Evolutionary conservation across 1,140 invertebrate genomes (phyloP), one percentile per base, ranked within the genome.

Genomic region (Eufriesea mexicana): DNA sequence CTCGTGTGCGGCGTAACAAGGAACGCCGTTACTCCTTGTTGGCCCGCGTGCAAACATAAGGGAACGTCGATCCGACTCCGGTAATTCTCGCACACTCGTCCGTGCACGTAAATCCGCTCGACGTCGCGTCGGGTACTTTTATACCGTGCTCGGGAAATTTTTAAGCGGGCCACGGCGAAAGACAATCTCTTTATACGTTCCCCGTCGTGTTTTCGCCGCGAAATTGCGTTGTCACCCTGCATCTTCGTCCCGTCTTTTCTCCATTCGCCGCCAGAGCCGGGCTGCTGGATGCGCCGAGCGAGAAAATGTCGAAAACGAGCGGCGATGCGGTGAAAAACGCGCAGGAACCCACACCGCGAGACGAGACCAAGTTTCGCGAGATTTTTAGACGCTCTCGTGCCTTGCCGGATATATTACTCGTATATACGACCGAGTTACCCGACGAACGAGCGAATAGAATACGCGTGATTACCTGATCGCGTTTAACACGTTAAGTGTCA

Each of bases 161-260:
- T 89, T 88, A 89, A 89, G 80, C 84, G 80, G 59, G 20, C 23
- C 51, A 64, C 71, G 42, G 23, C 64, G 81, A 79, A 89, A 78
- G 84, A 84, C 87, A 89, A 89, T 86, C 86, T 83, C 86, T 88
- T 89, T 88, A 88, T 85, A 81, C 80, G 77, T 81, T 76, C 73
- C 85, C 28, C 54, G 71, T 67, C 62, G 68, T 78, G 80, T 86
- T 89, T 75, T 81, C 78, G 67, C 72, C 70, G 74, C 80, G 84
- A 89, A 89, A 89, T 89, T 89, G 81, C 88, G 66, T 89, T 89
- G 87, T 89, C 88, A 89, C 74, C 70, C 61, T 51, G 79, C 62
- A 55, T 85, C 83, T 42, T 81, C 61, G n/a, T 71, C 51, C 35
- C 72, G 2, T 35, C 35, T 35, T 35, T 66, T 55, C 18, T 7